Base-by-base conservation (phyloP, 2,888 invertebrate genomes). In the Lithophane semibrunnea region DNA sequence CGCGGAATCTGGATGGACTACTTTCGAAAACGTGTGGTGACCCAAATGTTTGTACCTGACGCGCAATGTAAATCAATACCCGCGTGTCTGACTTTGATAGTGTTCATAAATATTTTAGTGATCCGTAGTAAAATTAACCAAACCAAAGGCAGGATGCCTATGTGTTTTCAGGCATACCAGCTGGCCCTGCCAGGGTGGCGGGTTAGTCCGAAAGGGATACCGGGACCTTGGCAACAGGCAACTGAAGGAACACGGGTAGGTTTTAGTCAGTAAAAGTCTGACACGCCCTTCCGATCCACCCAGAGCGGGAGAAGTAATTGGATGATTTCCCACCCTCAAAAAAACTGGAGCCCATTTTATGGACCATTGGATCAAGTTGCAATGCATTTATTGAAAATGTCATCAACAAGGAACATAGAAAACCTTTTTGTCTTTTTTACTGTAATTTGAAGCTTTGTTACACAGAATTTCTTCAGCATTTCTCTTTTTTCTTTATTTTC, bases 1-100 rank as follows among this genome's bases (percentile, higher is more conserved):
- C 87, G 78, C 88, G 93, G 92, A 93, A 94, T 93, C 95, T 95
- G 91, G 94, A 94, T 94, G 94, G 91, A 94, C 94, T 93, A 95
- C 96, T 95, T 95, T 95, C 96, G 91, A 95, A 95, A 94, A 90
- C 90, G 85, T 88, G 89, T 83, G 86, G 87, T 92, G 94, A 94
- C 94, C 94, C 88, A 94, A 94, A 93, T 94, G 88, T 86, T 77
- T 84, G 83, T 72, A 54, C 49, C 82, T 77, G 85, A 79, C 86
- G 84, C 69, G 83, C 75, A 86, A 89, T 87, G 86, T 91, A 87
- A 90, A 87, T 89, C 89, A 88, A 88, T 90, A 86, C 83, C 67
- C n/a, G 65, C 58, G 52, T 76, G 68, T 74, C 83, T 77, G 77
- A 77, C 82, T 85, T 87, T 84, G 82, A 85, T 86, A 84, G 80